Evolutionary conservation across 2,797 vertebrate species (phyloP).

Genomic region (Chloroceryle inda): DNA sequence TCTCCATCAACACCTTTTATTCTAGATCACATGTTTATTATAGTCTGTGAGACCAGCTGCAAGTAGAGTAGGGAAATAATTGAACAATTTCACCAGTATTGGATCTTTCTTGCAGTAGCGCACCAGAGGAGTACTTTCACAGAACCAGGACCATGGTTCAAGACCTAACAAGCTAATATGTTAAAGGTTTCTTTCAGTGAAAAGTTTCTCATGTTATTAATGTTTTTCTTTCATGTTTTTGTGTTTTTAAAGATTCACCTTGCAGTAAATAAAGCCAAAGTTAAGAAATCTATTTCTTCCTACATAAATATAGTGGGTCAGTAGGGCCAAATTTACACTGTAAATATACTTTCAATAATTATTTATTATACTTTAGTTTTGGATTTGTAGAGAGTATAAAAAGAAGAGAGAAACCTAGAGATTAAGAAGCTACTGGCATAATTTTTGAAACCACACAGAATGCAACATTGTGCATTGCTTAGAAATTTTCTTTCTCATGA

Average conservation of each 20-base stretch:
- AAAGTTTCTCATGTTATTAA: neutral
- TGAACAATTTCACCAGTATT: neutral
- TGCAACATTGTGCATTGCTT: neutral
- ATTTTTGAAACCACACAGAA: neutral
- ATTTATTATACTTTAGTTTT: neutral
- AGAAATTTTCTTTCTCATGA: neutral
- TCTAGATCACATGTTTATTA: neutral
- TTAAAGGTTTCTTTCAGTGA: neutral
- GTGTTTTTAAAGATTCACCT: neutral
- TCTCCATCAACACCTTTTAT: neutral
- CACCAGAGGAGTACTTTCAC: neutral
- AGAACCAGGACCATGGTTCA: neutral
- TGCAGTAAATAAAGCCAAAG: neutral
- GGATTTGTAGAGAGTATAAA: neutral
- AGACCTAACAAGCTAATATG: neutral
- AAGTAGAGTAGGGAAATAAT: neutral
- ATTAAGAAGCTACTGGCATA: neutral
- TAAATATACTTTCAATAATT: neutral
- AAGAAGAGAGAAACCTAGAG: neutral
- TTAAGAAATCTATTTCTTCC: neutral
- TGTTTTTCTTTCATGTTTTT: too few relatives aligned
- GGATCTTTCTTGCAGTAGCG: neutral
- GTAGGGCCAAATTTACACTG: neutral
- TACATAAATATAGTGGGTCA: neutral
- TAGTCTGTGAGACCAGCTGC: neutral